Base-by-base conservation (phyloP, 2,888 invertebrate species). In the Polydrusus cervinus region DNA sequence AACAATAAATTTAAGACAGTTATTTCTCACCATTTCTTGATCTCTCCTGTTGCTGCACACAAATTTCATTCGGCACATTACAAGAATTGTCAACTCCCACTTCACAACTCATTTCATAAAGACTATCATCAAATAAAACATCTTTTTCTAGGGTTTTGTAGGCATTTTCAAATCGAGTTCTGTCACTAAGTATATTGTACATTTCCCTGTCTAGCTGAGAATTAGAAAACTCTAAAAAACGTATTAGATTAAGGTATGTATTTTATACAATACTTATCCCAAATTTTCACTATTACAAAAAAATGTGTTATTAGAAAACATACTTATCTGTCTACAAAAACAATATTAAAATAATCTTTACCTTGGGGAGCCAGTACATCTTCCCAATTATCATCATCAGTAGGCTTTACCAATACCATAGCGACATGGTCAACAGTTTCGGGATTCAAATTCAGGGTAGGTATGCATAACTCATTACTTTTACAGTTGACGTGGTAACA, bases 401-500 rank as follows among this genome's bases (percentile, higher is more conserved):
- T 89, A 87, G 95, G 94, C 85, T 92, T 92, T 0, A 95, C 94
- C 45, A 95, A 86, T 53, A 95, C 92, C 94, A 95, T 94, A 71
- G 90, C 91, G 0, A 94, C 90, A 81, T 92, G 91, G 45, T 91
- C 89, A 9, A 89, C 89, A 71, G 86, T 86, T 25, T 86, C 85
- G 79, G 90, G 88, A 79, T 92, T 92, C 9, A 88, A 86, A 53
- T 91, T 89, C 55, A 90, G 88, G 16, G 92, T 88, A 0, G 95
- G 95, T 78, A 92, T 82, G 82, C 95, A 95, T 38, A 92, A 87
- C 82, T 93, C 92, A 83, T 94, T 92, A 80, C 89, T 93, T 6
- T 87, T 88, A 86, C 95, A 95, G 74, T 90, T 90, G 16, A 95
- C 91, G 86, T 94, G 94, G 84, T 92, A 96, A 84, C 96, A 96